phyloP scores from a whole-genome alignment of 2,113 vertebrate species.

The Passerina amoena region DNA sequence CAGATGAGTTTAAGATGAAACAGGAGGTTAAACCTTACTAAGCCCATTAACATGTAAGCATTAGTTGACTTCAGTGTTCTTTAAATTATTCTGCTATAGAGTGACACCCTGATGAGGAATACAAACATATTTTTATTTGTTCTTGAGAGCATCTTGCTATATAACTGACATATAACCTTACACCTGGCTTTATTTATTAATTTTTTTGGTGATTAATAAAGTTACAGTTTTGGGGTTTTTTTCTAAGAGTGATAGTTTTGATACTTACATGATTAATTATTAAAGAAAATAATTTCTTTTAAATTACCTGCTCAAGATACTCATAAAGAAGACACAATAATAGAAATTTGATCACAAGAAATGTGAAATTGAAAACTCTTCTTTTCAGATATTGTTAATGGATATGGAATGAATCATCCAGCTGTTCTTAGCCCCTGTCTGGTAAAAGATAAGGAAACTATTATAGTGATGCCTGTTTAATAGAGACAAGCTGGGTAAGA shows the following conservation, averaged over 20 bases:
- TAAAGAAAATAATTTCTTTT: neutral
- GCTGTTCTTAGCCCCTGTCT: neutral
- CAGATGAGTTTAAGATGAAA: neutral
- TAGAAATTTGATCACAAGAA: neutral
- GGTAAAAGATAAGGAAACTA: neutral
- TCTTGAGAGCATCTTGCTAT: neutral
- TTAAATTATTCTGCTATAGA: neutral
- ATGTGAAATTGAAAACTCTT: neutral
- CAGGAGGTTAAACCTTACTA: neutral
- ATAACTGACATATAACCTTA: neutral
- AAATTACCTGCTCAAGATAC: neutral
- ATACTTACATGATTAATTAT: neutral
- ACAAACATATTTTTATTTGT: neutral
- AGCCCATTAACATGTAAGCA: accelerated
- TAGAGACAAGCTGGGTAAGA: neutral
- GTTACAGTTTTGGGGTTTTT: neutral
- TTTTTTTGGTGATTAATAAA: neutral
- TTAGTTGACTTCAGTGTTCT: neutral
- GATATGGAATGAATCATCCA: neutral
- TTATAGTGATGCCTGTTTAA: neutral
- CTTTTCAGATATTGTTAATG: neutral
- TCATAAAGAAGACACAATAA: neutral
- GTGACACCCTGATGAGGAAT: neutral
- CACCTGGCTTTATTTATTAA: too few relatives aligned
- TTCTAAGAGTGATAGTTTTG: neutral